Evolutionary conservation across 2,888 invertebrate species (phyloP), one percentile per base, ranked within the genome.

Genomic region (Diloba caeruleocephala): DNA sequence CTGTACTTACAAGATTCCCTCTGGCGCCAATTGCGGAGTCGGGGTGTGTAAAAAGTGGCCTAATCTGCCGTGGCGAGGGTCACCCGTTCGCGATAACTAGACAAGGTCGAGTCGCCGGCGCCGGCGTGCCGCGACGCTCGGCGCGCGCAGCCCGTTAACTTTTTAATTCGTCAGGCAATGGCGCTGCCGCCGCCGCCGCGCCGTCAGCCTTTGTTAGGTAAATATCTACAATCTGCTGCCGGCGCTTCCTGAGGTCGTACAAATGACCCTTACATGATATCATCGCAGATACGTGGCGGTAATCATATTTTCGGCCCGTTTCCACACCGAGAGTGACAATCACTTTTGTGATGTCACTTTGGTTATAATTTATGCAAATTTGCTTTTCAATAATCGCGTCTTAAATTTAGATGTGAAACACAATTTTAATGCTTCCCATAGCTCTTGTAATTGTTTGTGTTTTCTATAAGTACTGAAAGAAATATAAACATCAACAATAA

Each of bases 71-170:
- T 66, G 58, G 81, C 81, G 90, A 90, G 91, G 90, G 90, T 90
- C 91, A 89, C 76, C 80, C 86, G 87, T 78, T 83, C 80, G 88
- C 89, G 91, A 90, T 90, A 90, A 89, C 83, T 84, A 88, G 89
- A 87, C 91, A 92, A 92, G 92, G 92, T 91, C 92, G 87, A 84
- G 89, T 82, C 90, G 89, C 84, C 81, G 92, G 91, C 92, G 89
- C 89, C 89, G 85, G 72, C 74, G 38, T 69, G 91, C 88, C 91
- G 89, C 84, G 85, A 66, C 82, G 84, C 80, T 77, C 83, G 83
- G 85, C 83, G 81, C 83, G 78, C 84, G 76, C 86, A 82, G 78
- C 84, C 88, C 88, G 89, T 88, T 90, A 89, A 89, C 89, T 89
- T 90, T 90, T 90, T 90, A 90, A 90, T 90, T 90, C 84, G 84